Evolutionary conservation across 2,888 invertebrate species (phyloP).

Genomic region (Eupithecia pulchellata): DNA sequence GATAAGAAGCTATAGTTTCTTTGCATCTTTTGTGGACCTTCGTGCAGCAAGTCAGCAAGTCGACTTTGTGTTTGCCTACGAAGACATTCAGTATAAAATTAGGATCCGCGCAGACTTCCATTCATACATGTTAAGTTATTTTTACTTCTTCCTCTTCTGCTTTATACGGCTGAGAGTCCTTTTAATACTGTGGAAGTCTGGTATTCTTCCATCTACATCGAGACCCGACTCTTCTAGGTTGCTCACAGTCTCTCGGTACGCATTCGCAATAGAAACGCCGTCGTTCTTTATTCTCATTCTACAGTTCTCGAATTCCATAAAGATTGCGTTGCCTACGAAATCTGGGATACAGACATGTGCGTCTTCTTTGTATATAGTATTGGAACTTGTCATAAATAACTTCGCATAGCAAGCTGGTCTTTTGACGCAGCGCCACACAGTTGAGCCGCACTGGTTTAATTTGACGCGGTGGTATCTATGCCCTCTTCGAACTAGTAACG

Average conservation of each 20-base stretch:
- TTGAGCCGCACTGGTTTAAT: not conserved
- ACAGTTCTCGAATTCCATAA: constrained; percentile 18
- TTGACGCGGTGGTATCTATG: not conserved
- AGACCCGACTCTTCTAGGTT: constrained; percentile 13
- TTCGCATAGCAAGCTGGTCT: constrained; percentile 2
- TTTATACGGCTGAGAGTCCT: constrained; percentile 9
- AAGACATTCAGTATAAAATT: not conserved
- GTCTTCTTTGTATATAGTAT: not conserved
- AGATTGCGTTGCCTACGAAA: not conserved
- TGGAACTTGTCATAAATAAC: not conserved
- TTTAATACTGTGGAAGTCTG: constrained; percentile 22
- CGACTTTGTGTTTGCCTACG: too few relatives aligned
- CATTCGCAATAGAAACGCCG: not conserved
- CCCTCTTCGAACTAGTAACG: not conserved
- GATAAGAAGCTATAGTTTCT: too few relatives aligned
- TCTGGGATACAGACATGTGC: not conserved
- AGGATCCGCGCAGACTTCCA: not conserved
- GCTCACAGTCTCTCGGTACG: constrained; percentile 15
- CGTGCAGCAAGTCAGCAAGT: too few relatives aligned
- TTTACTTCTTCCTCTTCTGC: constrained; percentile 36
- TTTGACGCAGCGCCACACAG: constrained; percentile 5
- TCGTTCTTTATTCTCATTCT: constrained; percentile 7
- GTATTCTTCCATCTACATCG: constrained; percentile 9
- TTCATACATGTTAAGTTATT: constrained; percentile 17
- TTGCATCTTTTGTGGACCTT: too few relatives aligned